Percentiles rank a stretch among this genome's conserved stretches.
Evolutionary conservation across 2,888 invertebrate genomes (phyloP).

Genomic region (Limnephilus auricula): DNA sequence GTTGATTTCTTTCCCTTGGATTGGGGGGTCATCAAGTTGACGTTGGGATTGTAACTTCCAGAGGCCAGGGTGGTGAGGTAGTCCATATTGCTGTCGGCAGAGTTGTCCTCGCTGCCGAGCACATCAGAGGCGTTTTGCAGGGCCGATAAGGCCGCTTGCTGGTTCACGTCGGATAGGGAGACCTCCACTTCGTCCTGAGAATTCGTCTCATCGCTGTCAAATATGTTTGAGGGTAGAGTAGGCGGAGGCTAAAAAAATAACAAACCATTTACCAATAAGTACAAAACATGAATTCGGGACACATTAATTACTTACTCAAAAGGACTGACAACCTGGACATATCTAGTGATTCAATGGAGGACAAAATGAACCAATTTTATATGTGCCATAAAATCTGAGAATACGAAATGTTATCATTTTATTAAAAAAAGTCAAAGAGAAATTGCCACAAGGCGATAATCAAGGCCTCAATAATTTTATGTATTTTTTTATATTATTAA

Average conservation of each 20-base stretch:
- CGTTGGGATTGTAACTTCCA: constrained; percentile 68
- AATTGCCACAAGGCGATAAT: background rate
- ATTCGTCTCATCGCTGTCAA: constrained; percentile 74
- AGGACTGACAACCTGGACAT: no score
- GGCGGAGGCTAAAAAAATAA: constrained; percentile 54
- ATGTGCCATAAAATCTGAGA: no score
- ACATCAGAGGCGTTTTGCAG: constrained; percentile 52
- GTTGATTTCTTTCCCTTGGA: constrained; percentile 69
- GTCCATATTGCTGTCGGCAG: constrained; percentile 33
- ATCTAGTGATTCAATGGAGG: no score
- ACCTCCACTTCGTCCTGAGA: constrained; percentile 61
- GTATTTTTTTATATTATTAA: background rate
- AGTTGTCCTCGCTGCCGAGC: constrained; percentile 31
- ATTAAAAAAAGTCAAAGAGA: no score
- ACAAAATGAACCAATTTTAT: no score
- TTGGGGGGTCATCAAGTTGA: constrained; percentile 72
- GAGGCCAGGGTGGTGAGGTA: constrained; percentile 55
- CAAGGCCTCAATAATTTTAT: background rate
- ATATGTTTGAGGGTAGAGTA: constrained; percentile 74
- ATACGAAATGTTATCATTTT: no score
- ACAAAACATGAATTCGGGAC: background rate
- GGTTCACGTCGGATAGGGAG: constrained; percentile 59
- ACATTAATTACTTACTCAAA: no score
- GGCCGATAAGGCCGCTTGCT: constrained; percentile 68
- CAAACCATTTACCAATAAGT: background rate